A percentile compares a stretch with the other conserved stretches of the same genome.
These are phyloP conservation scores for Donacobius atricapilla DNA, from an alignment of 2,113 vertebrate species.

Conservation along the genomic window DNA sequence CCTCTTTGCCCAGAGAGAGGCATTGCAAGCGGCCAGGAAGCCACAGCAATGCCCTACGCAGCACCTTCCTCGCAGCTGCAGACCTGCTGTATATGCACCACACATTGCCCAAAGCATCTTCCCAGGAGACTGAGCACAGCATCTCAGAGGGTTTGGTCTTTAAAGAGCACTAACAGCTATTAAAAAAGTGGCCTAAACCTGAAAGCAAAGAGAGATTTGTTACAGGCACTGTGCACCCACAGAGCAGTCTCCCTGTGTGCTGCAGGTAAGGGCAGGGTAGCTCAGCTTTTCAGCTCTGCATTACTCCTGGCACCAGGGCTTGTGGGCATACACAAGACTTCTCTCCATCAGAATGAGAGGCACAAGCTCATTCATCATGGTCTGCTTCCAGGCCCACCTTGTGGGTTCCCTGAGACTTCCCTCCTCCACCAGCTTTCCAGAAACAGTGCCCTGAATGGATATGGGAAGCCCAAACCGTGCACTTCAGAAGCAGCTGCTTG, in stretches of 20 bases:
- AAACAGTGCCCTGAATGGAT: neutral
- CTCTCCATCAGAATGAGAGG: neutral
- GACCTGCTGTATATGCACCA: neutral
- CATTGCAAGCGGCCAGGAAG: neutral
- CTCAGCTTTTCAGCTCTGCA: neutral
- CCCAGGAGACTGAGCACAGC: neutral
- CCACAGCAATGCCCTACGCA: rapidly evolving
- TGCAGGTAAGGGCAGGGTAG: neutral
- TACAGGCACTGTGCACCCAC: rapidly evolving
- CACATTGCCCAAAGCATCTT: neutral
- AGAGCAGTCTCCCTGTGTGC: neutral
- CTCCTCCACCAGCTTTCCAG: neutral
- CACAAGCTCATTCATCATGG: rapidly evolving
- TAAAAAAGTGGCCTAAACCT: neutral
- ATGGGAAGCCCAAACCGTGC: neutral
- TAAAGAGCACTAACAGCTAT: neutral
- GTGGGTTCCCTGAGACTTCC: neutral
- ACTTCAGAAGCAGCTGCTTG: neutral
- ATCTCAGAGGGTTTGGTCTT: neutral
- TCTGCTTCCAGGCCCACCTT: neutral
- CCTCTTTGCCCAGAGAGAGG: neutral
- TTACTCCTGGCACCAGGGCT: neutral
- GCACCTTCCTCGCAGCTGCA: neutral
- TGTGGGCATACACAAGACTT: neutral
- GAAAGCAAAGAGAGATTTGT: neutral